Evolutionary conservation across 1,140 invertebrate genomes (phyloP).

Genomic region (Tetramorium simillimum): DNA sequence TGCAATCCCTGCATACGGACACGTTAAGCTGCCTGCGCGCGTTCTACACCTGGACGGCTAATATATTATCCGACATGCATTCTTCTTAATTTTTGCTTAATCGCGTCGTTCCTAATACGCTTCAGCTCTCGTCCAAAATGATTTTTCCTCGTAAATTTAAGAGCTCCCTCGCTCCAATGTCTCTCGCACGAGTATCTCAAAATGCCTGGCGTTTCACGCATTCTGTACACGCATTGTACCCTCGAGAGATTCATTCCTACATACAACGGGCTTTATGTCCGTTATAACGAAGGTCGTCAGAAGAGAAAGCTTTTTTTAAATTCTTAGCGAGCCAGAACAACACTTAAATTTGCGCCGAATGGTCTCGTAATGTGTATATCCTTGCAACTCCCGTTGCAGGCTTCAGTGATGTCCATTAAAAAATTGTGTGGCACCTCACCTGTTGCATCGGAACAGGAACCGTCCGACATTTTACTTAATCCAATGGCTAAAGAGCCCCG

Average conservation of each 20-base stretch:
- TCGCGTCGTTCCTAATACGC: conserved; percentile 15
- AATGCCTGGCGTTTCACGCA: neutral
- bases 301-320: conserved; percentile 39
- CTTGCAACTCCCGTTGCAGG: conserved; percentile 33
- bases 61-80: conserved; percentile 76
- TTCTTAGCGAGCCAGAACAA: conserved; percentile 48
- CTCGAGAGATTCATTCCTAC: conserved; percentile 29
- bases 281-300: conserved; percentile 47
- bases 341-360: conserved; percentile 65
- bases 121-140: neutral
- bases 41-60: conserved; percentile 79
- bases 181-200: neutral
- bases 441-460: conserved; percentile 74
- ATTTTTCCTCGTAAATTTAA: conserved; percentile 21
- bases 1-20: conserved; percentile 77
- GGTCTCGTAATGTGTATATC: conserved; percentile 39
- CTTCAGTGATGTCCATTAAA: conserved; percentile 72
- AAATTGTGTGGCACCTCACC: conserved; percentile 74
- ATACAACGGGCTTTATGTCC: conserved; percentile 1
- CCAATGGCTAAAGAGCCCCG: conserved; percentile 71
- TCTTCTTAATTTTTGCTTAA: conserved; percentile 58
- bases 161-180: neutral
- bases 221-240: conserved; percentile 30
- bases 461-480: conserved; percentile 75
- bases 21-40: conserved; percentile 71